phyloP scores from a whole-genome alignment of 2,888 invertebrate genomes.

The Drosophila longiperda region DNA sequence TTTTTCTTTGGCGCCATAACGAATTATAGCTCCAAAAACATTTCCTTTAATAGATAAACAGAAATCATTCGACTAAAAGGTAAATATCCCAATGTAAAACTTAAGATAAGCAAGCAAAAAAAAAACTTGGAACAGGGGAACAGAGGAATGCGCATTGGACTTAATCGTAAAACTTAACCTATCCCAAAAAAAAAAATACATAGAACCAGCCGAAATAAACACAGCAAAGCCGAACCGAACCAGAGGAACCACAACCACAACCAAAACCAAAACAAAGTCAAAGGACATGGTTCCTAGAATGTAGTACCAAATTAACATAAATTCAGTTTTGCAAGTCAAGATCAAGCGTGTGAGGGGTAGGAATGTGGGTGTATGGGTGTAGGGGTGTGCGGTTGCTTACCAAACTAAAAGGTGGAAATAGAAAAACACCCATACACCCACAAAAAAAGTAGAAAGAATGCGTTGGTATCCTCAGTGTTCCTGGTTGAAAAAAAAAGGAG shows the following conservation, averaged over 20 bases:
- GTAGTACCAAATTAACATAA: slow-evolving; percentile 75
- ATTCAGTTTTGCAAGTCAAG: slow-evolving; percentile 60
- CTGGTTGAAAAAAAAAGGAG: background rate
- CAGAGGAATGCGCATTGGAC: slow-evolving; percentile 10
- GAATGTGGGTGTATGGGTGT: background rate
- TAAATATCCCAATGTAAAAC: slow-evolving; percentile 45
- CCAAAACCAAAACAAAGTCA: slow-evolving; percentile 60
- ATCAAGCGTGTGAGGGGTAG: slow-evolving; percentile 20
- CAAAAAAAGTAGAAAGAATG: background rate
- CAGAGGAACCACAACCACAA: slow-evolving; percentile 12
- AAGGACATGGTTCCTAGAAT: slow-evolving; percentile 56
- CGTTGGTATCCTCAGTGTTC: background rate
- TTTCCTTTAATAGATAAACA: slow-evolving; percentile 33
- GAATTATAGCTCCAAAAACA: background rate
- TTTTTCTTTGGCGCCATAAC: no score
- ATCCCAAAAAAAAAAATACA: slow-evolving; percentile 19
- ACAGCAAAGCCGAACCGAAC: slow-evolving; percentile 4
- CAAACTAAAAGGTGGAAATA: slow-evolving; percentile 35
- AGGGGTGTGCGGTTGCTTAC: background rate
- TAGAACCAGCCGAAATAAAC: background rate
- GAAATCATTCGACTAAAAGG: slow-evolving; percentile 33
- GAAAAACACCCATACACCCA: background rate
- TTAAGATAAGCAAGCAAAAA: slow-evolving; percentile 4
- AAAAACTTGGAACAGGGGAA: background rate
- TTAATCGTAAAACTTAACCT: slow-evolving; percentile 26